These are phyloP conservation scores for Aurelia aurita complex sp. Pacific DNA, from an alignment of 30 jellyfish, hydroid and myxozoan species.

Conservation along the genomic window DNA sequence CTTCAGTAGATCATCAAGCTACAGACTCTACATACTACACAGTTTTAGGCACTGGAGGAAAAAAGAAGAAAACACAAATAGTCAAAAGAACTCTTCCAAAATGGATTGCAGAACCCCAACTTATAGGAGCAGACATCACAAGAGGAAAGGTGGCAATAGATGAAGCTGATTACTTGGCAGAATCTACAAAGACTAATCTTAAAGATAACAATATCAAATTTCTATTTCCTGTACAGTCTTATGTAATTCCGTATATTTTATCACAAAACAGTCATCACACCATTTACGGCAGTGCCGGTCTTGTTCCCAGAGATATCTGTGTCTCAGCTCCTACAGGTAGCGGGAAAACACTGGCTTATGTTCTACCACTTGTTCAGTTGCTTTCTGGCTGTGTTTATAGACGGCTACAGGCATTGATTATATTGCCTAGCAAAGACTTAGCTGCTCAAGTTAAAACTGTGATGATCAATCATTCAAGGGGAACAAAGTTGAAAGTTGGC, in stretches of 20 bases:
- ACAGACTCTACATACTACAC: constrained; percentile 27
- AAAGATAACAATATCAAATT: constrained; percentile 23
- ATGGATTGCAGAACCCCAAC: constrained; percentile 85
- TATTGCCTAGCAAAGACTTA: constrained; percentile 90
- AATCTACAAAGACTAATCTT: constrained; percentile 34
- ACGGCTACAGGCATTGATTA: constrained; percentile 73
- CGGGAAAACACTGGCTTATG: constrained; percentile 91
- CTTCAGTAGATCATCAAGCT: not conserved
- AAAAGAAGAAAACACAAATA: constrained; percentile 17
- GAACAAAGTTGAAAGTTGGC: constrained; percentile 76
- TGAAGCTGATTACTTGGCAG: constrained; percentile 24
- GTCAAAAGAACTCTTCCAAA: constrained; percentile 76
- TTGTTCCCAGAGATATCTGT: constrained; percentile 84
- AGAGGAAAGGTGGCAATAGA: constrained; percentile 23
- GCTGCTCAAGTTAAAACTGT: constrained; percentile 82
- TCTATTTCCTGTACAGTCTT: constrained; percentile 87
- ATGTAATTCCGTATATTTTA: constrained; percentile 64
- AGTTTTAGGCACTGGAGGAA: constrained; percentile 45
- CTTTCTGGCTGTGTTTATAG: constrained; percentile 38
- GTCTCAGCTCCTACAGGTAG: constrained; percentile 98
- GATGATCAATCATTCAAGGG: constrained; percentile 27
- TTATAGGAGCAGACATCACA: constrained; percentile 40
- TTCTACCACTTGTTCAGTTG: constrained; percentile 74
- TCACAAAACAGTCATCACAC: constrained; percentile 33
- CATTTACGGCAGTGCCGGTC: constrained; percentile 47